These are phyloP conservation scores for Enchytraeus crypticus DNA, from an alignment of 2,888 invertebrate species.

Conservation along the genomic window DNA sequence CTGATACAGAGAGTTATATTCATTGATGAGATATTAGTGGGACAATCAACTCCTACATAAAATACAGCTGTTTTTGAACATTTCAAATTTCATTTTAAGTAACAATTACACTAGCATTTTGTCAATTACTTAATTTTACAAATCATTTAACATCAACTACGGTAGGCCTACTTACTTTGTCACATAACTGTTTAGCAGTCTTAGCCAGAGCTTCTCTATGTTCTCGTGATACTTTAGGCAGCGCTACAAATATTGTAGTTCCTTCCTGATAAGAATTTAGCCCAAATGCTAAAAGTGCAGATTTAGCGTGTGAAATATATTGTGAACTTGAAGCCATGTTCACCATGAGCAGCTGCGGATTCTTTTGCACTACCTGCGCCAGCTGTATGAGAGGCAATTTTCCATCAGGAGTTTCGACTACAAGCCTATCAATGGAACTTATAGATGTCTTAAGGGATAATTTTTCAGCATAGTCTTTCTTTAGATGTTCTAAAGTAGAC, in stretches of 20 bases:
- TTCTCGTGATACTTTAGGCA: slow-evolving; percentile 87
- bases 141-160: background rate
- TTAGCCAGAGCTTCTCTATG: slow-evolving; percentile 78
- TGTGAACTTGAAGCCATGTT: slow-evolving; percentile 75
- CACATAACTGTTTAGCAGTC: slow-evolving; percentile 72
- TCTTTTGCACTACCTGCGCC: slow-evolving; percentile 76
- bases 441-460: slow-evolving; percentile 63
- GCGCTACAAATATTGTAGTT: slow-evolving; percentile 74
- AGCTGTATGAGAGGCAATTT: slow-evolving; percentile 72
- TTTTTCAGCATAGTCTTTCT: slow-evolving; percentile 69
- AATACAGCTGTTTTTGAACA: too few relatives aligned
- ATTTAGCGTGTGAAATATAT: slow-evolving; percentile 68
- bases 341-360: slow-evolving; percentile 73
- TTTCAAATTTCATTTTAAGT: too few relatives aligned
- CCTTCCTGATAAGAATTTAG: slow-evolving; percentile 92
- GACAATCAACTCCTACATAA: too few relatives aligned
- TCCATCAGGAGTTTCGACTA: slow-evolving; percentile 63
- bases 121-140: too few relatives aligned
- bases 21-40: too few relatives aligned
- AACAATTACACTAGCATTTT: too few relatives aligned
- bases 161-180: slow-evolving; percentile 51
- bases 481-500: slow-evolving; percentile 62
- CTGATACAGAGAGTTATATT: too few relatives aligned
- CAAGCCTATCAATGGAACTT: slow-evolving; percentile 70
- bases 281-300: slow-evolving; percentile 69